Evolutionary conservation across 2,113 vertebrate genomes (phyloP).

Genomic region (Falcunculus frontatus): DNA sequence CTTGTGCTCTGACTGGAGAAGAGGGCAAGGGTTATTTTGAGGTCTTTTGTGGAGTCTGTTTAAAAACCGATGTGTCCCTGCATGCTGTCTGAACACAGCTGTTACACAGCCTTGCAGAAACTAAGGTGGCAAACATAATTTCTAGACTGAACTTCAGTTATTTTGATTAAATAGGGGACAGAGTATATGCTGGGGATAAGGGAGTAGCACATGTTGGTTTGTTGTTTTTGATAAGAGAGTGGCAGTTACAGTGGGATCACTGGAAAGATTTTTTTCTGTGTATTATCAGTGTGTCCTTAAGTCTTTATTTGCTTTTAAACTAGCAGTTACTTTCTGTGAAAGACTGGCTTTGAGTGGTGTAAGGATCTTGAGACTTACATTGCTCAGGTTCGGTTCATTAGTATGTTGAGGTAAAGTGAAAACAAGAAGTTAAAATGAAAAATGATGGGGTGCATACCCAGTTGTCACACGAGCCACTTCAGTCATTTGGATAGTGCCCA

Average conservation of each 20-base stretch:
- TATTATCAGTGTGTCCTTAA: not conserved
- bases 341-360: not conserved
- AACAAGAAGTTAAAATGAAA: not conserved
- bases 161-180: not conserved
- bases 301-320: not conserved
- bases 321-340: not conserved
- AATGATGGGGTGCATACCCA: not conserved
- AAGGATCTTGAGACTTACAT: not conserved
- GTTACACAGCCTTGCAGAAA: not conserved
- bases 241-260: not conserved
- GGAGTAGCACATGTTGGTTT: not conserved
- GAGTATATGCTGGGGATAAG: not conserved
- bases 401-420: not conserved
- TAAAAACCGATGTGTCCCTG: not conserved
- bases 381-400: not conserved
- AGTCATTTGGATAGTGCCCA: not conserved
- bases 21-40: constrained; percentile 31
- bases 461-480: not conserved
- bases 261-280: not conserved
- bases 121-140: not conserved
- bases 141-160: not conserved
- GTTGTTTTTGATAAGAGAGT: not conserved
- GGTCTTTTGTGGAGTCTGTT: not conserved
- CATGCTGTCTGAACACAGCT: not conserved
- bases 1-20: not conserved